These are phyloP conservation scores for Varanus komodoensis DNA, from an alignment of 2,113 vertebrate genomes.

Conservation along the genomic window DNA sequence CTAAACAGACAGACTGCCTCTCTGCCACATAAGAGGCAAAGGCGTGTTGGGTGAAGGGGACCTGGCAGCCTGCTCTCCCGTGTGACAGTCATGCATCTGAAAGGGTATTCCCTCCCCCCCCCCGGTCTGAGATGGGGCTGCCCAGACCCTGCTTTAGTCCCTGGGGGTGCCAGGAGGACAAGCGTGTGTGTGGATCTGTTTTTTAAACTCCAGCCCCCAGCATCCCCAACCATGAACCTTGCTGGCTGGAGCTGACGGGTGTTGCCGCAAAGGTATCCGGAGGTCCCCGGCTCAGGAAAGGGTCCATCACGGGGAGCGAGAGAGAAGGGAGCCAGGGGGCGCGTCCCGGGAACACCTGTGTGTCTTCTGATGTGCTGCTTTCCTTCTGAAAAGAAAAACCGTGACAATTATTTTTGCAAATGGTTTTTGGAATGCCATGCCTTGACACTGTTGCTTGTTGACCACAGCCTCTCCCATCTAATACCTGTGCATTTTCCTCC, in stretches of 20 bases:
- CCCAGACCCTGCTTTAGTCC: not conserved
- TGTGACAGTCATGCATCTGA: not conserved
- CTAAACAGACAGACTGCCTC: too few relatives aligned
- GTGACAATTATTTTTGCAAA: not conserved
- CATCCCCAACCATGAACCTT: too few relatives aligned
- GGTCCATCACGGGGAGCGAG: too few relatives aligned
- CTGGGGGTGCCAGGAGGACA: not conserved
- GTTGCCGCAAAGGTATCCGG: too few relatives aligned
- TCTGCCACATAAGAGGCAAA: too few relatives aligned
- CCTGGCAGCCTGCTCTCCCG: not conserved
- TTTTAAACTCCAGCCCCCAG: too few relatives aligned
- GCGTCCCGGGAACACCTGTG: not conserved
- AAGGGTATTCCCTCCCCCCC: not conserved
- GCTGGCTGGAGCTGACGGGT: too few relatives aligned
- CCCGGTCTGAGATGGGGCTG: too few relatives aligned
- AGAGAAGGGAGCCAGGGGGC: not conserved
- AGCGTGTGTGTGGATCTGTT: too few relatives aligned
- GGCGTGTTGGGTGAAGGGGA: too few relatives aligned
- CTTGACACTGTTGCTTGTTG: constrained; percentile 77
- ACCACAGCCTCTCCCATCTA: constrained; percentile 89
- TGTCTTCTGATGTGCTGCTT: too few relatives aligned
- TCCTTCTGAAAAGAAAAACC: not conserved
- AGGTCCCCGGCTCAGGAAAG: not conserved
- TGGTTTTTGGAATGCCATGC: constrained; percentile 60
- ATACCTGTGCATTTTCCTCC: constrained; percentile 91